A percentile compares a stretch with the other conserved stretches of the same genome.
phyloP scores from a whole-genome alignment of 2,113 vertebrate genomes.

The Stegostoma tigrinum region DNA sequence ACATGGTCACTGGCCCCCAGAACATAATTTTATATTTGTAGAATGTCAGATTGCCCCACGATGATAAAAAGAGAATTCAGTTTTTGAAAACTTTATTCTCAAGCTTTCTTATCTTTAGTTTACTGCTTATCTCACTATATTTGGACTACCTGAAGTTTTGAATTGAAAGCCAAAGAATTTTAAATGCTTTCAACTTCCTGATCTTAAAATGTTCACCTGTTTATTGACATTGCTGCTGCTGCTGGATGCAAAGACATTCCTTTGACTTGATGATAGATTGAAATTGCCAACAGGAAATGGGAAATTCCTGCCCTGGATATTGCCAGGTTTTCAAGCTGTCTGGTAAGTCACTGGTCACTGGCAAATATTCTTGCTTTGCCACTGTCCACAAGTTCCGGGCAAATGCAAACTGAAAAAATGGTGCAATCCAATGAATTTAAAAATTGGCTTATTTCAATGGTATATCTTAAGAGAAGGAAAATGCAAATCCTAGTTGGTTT shows the following conservation, averaged over 20 bases:
- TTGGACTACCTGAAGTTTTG: not conserved
- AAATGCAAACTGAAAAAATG: constrained; percentile 24
- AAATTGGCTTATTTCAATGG: not conserved
- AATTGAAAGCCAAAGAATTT: not conserved
- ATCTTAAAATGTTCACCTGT: not conserved
- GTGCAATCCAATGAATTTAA: not conserved
- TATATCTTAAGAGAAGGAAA: not conserved
- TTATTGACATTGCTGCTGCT: too few species aligned
- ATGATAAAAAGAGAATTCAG: not conserved
- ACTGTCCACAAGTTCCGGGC: not conserved
- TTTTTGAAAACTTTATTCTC: not conserved
- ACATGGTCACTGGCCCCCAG: not conserved
- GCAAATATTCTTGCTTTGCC: not conserved
- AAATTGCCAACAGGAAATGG: not conserved
- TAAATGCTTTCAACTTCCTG: not conserved
- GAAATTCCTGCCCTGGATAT: not conserved
- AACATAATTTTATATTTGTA: not conserved
- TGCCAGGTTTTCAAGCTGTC: not conserved
- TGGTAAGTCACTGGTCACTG: not conserved
- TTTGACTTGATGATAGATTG: not conserved
- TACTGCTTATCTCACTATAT: not conserved
- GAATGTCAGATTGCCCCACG: not conserved
- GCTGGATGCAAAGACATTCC: too few species aligned
- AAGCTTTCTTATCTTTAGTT: not conserved
- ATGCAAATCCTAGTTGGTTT: not conserved